Conservation (phyloP, 2,113 vertebrate genomes). For the Anseranas semipalmata region DNA sequence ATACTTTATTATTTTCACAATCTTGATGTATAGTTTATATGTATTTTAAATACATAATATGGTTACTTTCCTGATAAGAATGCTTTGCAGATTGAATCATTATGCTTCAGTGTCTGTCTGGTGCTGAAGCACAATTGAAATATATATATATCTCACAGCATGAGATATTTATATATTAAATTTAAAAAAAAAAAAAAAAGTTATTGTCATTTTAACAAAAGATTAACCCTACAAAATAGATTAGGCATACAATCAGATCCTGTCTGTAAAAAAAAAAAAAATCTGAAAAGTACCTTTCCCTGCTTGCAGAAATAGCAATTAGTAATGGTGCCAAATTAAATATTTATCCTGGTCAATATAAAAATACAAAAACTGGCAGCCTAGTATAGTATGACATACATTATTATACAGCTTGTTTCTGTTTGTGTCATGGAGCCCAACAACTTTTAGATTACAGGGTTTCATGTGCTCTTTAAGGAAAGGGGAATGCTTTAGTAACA, state of each 20-base stretch:
- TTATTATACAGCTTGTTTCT: background rate
- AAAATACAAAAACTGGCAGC: conserved; percentile 47
- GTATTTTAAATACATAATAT: background rate
- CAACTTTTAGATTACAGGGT: background rate
- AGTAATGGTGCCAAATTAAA: conserved; percentile 44
- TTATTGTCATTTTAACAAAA: conserved; percentile 2
- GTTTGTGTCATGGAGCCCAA: background rate
- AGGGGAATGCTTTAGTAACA: background rate
- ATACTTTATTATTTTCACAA: background rate
- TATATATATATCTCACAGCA: background rate
- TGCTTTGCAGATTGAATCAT: background rate
- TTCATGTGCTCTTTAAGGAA: background rate
- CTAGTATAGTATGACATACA: background rate
- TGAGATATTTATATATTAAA: conserved; percentile 2
- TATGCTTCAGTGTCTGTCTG: background rate
- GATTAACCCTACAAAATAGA: conserved; percentile 14
- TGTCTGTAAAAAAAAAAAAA: background rate
- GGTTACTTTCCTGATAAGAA: background rate
- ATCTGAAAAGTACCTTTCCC: conserved; percentile 22
- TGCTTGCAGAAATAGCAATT: conserved; percentile 5
- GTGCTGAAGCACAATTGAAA: background rate
- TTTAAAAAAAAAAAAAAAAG: conserved; percentile 39
- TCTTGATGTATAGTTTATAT: background rate
- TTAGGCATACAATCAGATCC: conserved; percentile 23
- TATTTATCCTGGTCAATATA: conserved; percentile 12